Percentiles rank a stretch among this genome's conserved stretches.
phyloP scores from a whole-genome alignment of 2,113 vertebrate genomes.

The Xenopus tropicalis region DNA sequence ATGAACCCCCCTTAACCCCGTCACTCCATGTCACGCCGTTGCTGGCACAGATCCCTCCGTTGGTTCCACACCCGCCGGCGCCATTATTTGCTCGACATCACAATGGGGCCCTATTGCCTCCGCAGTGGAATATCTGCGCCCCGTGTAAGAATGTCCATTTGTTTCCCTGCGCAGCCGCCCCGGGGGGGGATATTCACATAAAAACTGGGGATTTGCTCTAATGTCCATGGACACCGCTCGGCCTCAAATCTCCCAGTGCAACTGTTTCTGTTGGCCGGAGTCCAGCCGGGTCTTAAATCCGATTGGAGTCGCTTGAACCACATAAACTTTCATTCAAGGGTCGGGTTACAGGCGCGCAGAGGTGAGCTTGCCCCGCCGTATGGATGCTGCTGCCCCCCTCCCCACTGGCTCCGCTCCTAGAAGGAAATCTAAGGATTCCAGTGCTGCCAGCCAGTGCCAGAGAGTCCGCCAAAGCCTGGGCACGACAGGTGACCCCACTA shows the following conservation, averaged over 20 bases:
- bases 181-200: not conserved
- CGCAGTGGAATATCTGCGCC: not conserved
- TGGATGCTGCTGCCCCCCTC: not conserved
- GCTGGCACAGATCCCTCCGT: too few relatives aligned
- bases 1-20: too few relatives aligned
- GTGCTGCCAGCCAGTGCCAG: not conserved
- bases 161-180: conserved; percentile 4
- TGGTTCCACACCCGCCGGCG: too few relatives aligned
- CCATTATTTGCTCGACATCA: too few relatives aligned
- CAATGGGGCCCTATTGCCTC: not conserved
- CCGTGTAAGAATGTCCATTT: not conserved
- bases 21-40: too few relatives aligned
- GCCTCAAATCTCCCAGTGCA: conserved; percentile 15
- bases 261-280: conserved; percentile 20
- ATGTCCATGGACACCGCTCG: conserved; percentile 7
- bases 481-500: conserved; percentile 17
- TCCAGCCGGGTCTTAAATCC: conserved; percentile 15
- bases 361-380: not conserved
- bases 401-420: conserved; percentile 1
- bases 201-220: conserved; percentile 13
- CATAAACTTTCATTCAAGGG: conserved; percentile 31
- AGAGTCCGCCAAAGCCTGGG: not conserved
- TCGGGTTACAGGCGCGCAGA: conserved; percentile 14
- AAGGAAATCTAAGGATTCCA: conserved; percentile 19
- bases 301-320: conserved; percentile 20